phyloP scores from a whole-genome alignment of 2,888 invertebrate species.

The Diploptera punctata region DNA sequence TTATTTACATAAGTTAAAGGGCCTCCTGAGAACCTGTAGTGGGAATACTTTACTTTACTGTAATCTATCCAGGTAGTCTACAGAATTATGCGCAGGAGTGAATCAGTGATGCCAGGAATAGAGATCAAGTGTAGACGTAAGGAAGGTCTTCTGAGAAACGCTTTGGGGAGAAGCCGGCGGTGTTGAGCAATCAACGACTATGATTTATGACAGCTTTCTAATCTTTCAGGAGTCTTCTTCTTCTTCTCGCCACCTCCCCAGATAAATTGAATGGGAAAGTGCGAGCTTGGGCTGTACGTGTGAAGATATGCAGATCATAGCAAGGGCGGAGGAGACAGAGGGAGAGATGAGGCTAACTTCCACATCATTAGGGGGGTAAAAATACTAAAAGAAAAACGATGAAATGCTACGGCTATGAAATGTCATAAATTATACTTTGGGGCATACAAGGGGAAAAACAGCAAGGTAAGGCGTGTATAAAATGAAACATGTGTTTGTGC shows the following conservation, averaged over 20 bases:
- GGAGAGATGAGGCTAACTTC: slow-evolving; percentile 25
- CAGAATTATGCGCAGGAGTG: no score
- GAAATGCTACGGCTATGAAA: slow-evolving; percentile 14
- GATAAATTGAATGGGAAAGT: slow-evolving; percentile 42
- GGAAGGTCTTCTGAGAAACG: not conserved
- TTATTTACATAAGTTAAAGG: no score
- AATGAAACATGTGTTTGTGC: no score
- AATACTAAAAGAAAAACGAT: slow-evolving; percentile 20
- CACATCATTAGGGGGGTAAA: slow-evolving; percentile 30
- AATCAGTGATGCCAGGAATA: no score
- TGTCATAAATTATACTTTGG: slow-evolving; percentile 23
- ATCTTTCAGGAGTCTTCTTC: slow-evolving; percentile 40
- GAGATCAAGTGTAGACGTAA: not conserved
- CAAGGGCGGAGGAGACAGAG: not conserved
- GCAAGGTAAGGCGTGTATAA: no score
- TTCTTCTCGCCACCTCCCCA: slow-evolving; percentile 33
- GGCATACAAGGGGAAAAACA: no score
- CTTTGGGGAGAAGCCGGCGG: not conserved
- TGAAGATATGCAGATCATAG: slow-evolving; percentile 40
- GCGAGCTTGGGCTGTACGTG: slow-evolving; percentile 29
- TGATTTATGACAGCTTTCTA: slow-evolving; percentile 43
- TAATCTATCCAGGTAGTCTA: no score
- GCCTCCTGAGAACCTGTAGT: no score
- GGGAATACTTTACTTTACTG: no score
- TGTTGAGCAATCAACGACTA: slow-evolving; percentile 37